These are phyloP conservation scores for Cyphomyrus discorhynchus DNA, from an alignment of 2,113 vertebrate genomes.

Conservation along the genomic window DNA sequence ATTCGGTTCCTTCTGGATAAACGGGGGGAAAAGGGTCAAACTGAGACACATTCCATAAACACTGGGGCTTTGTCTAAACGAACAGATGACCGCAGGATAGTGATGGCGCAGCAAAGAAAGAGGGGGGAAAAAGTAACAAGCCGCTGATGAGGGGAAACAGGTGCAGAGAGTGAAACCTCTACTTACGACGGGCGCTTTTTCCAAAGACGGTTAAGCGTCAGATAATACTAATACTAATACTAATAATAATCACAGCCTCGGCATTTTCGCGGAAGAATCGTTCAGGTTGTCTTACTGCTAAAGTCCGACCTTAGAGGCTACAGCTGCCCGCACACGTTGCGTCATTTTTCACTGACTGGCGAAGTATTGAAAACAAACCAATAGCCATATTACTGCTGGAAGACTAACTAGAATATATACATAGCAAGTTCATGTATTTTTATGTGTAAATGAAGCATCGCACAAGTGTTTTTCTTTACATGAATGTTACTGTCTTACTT, in stretches of 20 bases:
- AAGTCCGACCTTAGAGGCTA: neutral
- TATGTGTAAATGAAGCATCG: neutral
- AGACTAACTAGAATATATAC: neutral
- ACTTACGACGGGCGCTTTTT: neutral
- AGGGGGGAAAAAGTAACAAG: neutral
- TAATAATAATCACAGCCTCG: neutral
- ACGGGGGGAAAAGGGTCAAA: neutral
- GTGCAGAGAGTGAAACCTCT: neutral
- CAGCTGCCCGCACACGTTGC: neutral
- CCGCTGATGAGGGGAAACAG: neutral
- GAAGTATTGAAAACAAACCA: neutral
- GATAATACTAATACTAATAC: neutral
- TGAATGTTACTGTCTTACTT: neutral
- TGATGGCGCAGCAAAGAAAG: neutral
- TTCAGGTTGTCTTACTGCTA: neutral
- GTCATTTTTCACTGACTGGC: neutral
- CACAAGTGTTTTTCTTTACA: neutral
- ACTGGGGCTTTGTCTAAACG: neutral
- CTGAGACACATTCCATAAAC: neutral
- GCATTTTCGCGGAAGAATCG: neutral
- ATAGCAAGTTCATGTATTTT: neutral
- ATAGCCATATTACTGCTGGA: neutral
- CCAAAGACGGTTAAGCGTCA: neutral
- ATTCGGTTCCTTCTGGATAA: neutral
- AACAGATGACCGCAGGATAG: neutral